Evolutionary conservation across 1,140 invertebrate genomes (phyloP).

Genomic region (Zaprionus davidi): DNA sequence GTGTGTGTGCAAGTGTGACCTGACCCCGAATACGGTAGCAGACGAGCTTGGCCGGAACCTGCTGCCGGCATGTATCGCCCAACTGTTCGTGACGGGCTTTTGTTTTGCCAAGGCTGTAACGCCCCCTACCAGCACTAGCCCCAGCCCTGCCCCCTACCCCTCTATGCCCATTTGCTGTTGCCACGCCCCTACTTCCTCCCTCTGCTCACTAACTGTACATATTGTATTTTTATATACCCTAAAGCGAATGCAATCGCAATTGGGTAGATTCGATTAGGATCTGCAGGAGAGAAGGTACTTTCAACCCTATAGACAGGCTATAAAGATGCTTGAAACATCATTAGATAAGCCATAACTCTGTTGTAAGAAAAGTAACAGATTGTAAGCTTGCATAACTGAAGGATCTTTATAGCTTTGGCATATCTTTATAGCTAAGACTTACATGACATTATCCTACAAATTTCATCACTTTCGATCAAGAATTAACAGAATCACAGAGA

Average conservation of each 20-base stretch:
- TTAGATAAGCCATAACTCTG: too few relatives aligned
- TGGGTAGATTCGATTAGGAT: constrained; percentile 1
- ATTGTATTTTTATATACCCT: constrained; percentile 32
- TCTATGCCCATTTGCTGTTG: not conserved
- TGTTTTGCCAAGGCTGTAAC: constrained; percentile 71
- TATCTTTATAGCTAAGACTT: too few relatives aligned
- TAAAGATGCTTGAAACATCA: too few relatives aligned
- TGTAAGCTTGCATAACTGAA: too few relatives aligned
- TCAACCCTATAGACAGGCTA: not conserved
- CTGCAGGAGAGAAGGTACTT: not conserved
- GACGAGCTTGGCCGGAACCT: constrained; percentile 7
- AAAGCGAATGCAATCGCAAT: not conserved
- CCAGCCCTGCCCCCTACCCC: constrained; percentile 9
- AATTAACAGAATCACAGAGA: too few relatives aligned
- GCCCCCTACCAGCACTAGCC: constrained; percentile 4
- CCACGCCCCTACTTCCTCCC: not conserved
- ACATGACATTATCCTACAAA: too few relatives aligned
- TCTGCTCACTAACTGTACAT: constrained; percentile 15
- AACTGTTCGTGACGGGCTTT: constrained; percentile 64
- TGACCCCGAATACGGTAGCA: constrained; percentile 33
- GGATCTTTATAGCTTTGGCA: too few relatives aligned
- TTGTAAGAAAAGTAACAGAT: too few relatives aligned
- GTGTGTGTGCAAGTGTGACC: constrained; percentile 37
- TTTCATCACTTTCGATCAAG: too few relatives aligned
- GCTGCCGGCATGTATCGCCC: constrained; percentile 45